phyloP scores from a whole-genome alignment of 2,888 invertebrate species.

The Cynaeus angustus region DNA sequence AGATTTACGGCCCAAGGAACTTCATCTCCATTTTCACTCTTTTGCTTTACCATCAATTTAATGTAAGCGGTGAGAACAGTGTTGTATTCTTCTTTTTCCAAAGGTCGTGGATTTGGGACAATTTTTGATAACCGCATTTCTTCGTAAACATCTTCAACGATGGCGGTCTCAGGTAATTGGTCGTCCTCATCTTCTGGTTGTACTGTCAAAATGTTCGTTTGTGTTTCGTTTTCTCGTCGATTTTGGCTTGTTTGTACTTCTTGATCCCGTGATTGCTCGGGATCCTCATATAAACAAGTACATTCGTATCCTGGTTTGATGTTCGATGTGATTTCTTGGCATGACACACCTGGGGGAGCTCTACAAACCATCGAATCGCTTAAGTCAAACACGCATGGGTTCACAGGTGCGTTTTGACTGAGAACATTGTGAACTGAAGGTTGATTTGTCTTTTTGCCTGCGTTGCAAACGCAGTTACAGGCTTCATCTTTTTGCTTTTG shows the following conservation, averaged over 20 bases:
- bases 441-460: background rate
- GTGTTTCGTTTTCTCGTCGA: constrained; percentile 16
- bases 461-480: constrained; percentile 32
- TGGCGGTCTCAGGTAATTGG: constrained; percentile 44
- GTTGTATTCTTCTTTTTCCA: constrained; percentile 70
- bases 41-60: constrained; percentile 70
- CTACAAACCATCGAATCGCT: background rate
- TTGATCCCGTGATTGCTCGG: background rate
- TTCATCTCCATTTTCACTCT: constrained; percentile 72
- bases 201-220: constrained; percentile 58
- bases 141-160: constrained; percentile 68
- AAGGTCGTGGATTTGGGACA: constrained; percentile 72
- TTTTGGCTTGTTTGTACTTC: background rate
- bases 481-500: background rate
- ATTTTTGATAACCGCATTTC: constrained; percentile 73
- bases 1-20: constrained; percentile 56
- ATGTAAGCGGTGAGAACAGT: constrained; percentile 77
- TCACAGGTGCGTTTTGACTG: background rate
- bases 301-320: background rate
- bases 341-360: background rate
- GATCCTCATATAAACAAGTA: background rate
- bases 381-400: background rate
- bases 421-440: too few species aligned
- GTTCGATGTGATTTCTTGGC: background rate
- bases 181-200: constrained; percentile 48